phyloP scores from a whole-genome alignment of 1,140 invertebrate species.

The Hirudo medicinalis region DNA sequence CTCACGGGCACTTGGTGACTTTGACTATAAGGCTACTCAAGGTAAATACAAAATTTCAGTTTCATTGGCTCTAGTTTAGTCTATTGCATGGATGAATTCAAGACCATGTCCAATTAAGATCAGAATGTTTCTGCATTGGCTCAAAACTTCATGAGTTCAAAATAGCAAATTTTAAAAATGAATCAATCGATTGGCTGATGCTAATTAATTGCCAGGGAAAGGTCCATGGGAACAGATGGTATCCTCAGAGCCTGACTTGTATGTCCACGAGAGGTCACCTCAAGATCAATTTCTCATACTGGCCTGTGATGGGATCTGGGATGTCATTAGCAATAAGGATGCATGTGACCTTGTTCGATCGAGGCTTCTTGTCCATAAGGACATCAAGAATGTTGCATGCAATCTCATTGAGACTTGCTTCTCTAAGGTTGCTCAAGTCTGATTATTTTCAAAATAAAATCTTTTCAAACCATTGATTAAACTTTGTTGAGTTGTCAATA shows the following conservation, averaged over 20 bases:
- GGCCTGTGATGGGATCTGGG: conserved; percentile 99
- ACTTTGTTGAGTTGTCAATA: too few species aligned
- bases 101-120: conserved; percentile 60
- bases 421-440: conserved; percentile 62
- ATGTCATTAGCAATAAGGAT: conserved; percentile 86
- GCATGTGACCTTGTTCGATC: conserved; percentile 83
- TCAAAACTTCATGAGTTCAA: too few species aligned
- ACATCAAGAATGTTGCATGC: conserved; percentile 79
- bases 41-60: conserved; percentile 27
- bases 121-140: conserved; percentile 48
- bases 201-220: conserved; percentile 45
- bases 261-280: conserved; percentile 60
- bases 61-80: too few species aligned
- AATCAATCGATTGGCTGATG: conserved; percentile 40
- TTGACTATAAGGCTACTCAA: conserved; percentile 78
- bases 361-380: conserved; percentile 68
- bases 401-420: conserved; percentile 95
- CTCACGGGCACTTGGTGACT: conserved; percentile 82
- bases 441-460: conserved; percentile 15
- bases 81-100: too few species aligned
- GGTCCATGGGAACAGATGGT: conserved; percentile 66
- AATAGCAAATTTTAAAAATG: too few species aligned
- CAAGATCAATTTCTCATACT: conserved; percentile 77
- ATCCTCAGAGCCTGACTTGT: conserved; percentile 91
- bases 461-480: too few species aligned